Conservation (phyloP, 2,113 vertebrate genomes). For the Nannobrachium achirus region DNA sequence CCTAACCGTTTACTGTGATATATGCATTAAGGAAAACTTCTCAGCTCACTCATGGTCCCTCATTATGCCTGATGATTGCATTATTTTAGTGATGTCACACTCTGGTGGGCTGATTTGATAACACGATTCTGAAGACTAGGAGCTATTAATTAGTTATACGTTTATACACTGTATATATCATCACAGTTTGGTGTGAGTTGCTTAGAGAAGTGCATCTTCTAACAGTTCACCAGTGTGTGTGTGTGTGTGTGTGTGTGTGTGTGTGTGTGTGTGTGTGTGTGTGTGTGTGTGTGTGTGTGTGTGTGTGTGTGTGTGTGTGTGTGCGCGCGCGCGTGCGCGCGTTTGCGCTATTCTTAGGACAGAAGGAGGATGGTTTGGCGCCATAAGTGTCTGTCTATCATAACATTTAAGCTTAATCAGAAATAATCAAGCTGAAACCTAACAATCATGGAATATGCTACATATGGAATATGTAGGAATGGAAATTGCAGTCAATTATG, state of each 20-base stretch:
- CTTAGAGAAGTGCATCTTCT: conserved; percentile 2
- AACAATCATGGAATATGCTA: no score
- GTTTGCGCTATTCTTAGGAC: no score
- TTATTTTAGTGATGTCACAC: conserved; percentile 72
- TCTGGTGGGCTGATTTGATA: conserved; percentile 61
- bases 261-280: conserved; percentile 20
- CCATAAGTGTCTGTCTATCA: no score
- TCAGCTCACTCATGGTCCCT: conserved; percentile 41
- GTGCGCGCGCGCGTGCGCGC: no score
- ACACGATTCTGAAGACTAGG: conserved; percentile 51
- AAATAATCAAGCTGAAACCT: no score
- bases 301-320: no score
- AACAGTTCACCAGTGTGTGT: neutral
- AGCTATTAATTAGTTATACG: conserved; percentile 51
- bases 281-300: no score
- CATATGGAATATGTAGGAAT: no score
- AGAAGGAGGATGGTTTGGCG: no score
- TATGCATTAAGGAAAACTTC: conserved; percentile 67
- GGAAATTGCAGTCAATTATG: no score
- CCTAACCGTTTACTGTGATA: conserved; percentile 60
- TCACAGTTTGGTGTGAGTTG: neutral
- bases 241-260: conserved; percentile 32
- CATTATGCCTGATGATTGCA: conserved; percentile 72
- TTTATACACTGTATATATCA: neutral
- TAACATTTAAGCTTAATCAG: no score